phyloP scores from a whole-genome alignment of 2,797 vertebrate genomes.

The Furcifer pardalis region DNA sequence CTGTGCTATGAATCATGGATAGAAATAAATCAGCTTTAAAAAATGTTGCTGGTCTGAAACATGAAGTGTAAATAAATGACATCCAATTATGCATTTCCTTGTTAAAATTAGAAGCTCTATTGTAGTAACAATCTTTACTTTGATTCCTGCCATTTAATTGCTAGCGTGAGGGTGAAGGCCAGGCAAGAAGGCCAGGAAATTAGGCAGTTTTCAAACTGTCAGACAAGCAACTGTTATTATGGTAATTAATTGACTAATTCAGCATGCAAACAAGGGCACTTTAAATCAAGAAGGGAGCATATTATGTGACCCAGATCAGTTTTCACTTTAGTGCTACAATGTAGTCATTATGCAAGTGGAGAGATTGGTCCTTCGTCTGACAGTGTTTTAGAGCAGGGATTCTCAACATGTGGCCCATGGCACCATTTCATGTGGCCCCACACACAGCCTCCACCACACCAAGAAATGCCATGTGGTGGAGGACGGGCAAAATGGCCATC shows the following conservation, averaged over 20 bases:
- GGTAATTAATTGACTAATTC: constrained; percentile 80
- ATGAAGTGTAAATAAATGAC: background rate
- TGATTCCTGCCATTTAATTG: constrained; percentile 26
- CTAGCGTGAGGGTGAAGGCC: constrained; percentile 28
- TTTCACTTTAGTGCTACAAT: constrained; percentile 68
- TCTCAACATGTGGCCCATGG: too few species aligned
- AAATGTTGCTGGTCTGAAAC: background rate
- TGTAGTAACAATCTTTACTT: background rate
- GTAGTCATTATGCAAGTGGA: constrained; percentile 50
- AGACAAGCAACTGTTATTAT: constrained; percentile 73
- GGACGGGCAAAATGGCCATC: too few species aligned
- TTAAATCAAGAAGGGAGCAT: constrained; percentile 69
- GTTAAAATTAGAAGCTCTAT: background rate
- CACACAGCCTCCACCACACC: too few species aligned
- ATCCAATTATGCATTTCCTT: background rate
- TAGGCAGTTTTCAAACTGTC: constrained; percentile 60
- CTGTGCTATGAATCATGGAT: background rate
- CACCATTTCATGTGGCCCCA: too few species aligned
- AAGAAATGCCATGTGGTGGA: too few species aligned
- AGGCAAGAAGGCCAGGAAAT: constrained; percentile 56
- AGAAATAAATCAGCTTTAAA: background rate
- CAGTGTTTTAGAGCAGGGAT: too few species aligned
- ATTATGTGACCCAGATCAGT: constrained; percentile 69
- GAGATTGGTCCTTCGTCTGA: constrained; percentile 21
- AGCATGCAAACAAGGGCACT: constrained; percentile 71